Evolutionary conservation across 2,888 invertebrate genomes (phyloP), one percentile per base, ranked within the genome.

Genomic region (Amphimallon solstitiale): DNA sequence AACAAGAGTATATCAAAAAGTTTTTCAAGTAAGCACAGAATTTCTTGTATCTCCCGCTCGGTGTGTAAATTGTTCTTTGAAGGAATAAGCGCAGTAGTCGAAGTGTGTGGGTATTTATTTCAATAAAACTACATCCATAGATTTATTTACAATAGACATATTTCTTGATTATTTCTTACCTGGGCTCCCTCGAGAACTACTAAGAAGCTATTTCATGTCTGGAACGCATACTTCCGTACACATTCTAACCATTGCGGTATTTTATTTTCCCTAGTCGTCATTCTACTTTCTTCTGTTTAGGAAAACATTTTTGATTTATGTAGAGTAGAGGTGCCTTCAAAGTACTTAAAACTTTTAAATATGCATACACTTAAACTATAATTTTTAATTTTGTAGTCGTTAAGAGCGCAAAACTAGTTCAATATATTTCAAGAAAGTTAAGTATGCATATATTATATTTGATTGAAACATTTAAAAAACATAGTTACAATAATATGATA

Each of bases 171-270:
- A 71, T 51, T 51, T 51, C 59, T 63, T 60, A 65, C 65, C 60
- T 69, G 62, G n/a, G 59, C 49, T 63, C 67, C 59, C 65, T 67
- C 52, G 56, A 62, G 67, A 66, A 66, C 66, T 68, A 61, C 59
- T 68, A 63, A 71, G 69, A 68, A 69, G 71, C 69, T 64, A 67
- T 69, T 71, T 62, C 68, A 54, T 69, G 71, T 71, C 69, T 48
- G 59, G 46, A 48, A 63, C 51, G 45, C 49, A 51, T 59, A 54
- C 49, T 59, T 38, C 15, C 43, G 38, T 56, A 54, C 38, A 51
- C 35, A 21, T 62, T 29, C 23, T 56, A 56, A 49, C 46, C 40
- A 56, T n/a, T n/a, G n/a, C n/a, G n/a, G 40, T 62, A 61, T 66
- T 66, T 62, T 46, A 62, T 66, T 66, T 52, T 54, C 35, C 56